Conservation (phyloP, 2,888 invertebrate genomes). For the Coronaproctus castanopsis region DNA sequence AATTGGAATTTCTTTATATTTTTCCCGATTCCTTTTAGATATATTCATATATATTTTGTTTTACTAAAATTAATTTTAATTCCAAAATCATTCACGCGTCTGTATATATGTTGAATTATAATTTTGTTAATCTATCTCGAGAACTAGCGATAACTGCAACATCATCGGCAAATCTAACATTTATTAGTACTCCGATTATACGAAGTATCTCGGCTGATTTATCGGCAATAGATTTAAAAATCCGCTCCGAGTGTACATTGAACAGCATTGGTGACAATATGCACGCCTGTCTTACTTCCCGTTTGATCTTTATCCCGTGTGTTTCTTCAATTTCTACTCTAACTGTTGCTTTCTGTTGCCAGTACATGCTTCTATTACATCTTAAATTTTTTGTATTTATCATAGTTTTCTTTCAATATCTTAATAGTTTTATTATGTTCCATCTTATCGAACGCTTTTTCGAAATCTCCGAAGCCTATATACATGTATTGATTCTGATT, state of each 20-base stretch:
- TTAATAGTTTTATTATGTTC: no score
- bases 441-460: no score
- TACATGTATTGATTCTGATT: no score
- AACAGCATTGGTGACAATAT: no score
- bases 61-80: background rate
- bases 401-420: no score
- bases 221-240: background rate
- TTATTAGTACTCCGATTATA: no score
- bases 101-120: background rate
- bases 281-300: no score
- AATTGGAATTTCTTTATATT: background rate
- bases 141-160: background rate
- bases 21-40: background rate
- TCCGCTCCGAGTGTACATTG: background rate
- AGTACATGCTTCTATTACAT: background rate
- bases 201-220: background rate
- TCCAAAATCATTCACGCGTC: background rate
- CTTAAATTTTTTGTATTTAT: background rate
- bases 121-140: background rate
- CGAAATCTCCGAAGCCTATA: no score
- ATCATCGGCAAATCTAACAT: no score
- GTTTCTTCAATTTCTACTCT: background rate
- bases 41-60: background rate
- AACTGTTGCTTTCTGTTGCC: background rate
- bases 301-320: background rate